phyloP scores from a whole-genome alignment of 2,888 invertebrate species.

The Pollenia angustigena region DNA sequence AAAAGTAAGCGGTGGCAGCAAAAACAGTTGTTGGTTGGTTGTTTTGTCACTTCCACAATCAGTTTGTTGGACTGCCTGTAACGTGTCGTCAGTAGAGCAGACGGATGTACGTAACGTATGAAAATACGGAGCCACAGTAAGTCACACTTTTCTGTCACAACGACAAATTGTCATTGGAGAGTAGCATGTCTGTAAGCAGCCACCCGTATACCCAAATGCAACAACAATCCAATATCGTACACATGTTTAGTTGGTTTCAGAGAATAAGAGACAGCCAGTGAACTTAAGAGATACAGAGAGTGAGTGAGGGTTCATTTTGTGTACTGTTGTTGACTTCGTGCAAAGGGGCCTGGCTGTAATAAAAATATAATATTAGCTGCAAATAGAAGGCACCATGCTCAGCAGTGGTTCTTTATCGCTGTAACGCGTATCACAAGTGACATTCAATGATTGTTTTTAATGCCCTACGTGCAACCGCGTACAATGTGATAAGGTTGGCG shows the following conservation, averaged over 20 bases:
- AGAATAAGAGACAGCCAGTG: neutral
- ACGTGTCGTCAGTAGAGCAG: neutral
- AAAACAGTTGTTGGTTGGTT: constrained; percentile 45
- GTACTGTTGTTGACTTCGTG: neutral
- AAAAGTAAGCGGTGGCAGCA: constrained; percentile 36
- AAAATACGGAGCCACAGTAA: constrained; percentile 28
- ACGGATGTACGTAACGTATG: too few species aligned
- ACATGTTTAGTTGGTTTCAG: neutral
- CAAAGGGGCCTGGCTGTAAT: constrained; percentile 45
- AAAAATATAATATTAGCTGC: constrained; percentile 13
- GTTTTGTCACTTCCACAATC: constrained; percentile 36
- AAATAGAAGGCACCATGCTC: constrained; percentile 35
- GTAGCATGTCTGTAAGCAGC: too few species aligned
- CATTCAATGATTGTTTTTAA: neutral
- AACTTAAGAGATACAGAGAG: neutral
- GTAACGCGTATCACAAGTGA: constrained; percentile 29
- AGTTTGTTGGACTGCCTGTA: constrained; percentile 13
- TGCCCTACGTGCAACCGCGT: neutral
- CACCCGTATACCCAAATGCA: neutral
- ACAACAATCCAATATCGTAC: too few species aligned
- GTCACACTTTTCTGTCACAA: constrained; percentile 42
- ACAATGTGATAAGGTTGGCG: neutral
- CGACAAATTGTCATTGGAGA: constrained; percentile 55
- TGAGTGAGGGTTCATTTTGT: neutral
- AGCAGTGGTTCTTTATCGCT: constrained; percentile 58